Evolutionary conservation across 1,140 invertebrate genomes (phyloP), one percentile per base, ranked within the genome.

Genomic region (Cotesia glomerata): DNA sequence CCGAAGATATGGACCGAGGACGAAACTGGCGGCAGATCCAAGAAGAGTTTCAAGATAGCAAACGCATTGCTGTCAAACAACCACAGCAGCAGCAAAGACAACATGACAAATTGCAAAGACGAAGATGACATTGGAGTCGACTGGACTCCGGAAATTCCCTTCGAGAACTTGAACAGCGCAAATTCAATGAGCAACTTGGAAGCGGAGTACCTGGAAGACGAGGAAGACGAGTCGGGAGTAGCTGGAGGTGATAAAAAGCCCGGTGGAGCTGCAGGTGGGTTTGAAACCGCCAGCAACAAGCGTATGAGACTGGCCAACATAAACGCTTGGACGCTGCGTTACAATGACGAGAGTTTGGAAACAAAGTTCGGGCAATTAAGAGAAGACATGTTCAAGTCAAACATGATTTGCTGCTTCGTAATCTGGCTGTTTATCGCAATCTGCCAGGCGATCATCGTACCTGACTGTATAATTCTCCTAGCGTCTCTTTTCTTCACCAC

Each of bases 311-410:
- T 92, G 11, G 94, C 95, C 26, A 95, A 98, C 85, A 93, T 98
- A 74, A 92, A 93, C 79, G 87, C 92, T 3, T 95, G 96, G 92
- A 94, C 94, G 2, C 88, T 98, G 14, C 91, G 93, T 64, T 98
- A 98, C 83, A 93, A 93, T 54, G 92, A 95, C 65, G 82, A 87
- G 18, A 89, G 90, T 36, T 87, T 93, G 73, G 94, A 95, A 82
- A 86, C 88, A 13, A 92, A 92, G 92, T 98, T 97, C 85, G 93
- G 92, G 63, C 91, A 94, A 79, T 87, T 97, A n/a, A 91, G 94
- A 70, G 96, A 97, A 85, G 95, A 95, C 77, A 96, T 97, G 91
- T 97, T 97, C 87, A 96, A 95, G 80, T 97, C 95, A 4, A 97
- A 98, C 83, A 94, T 97, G 89, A 90, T 95, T 77, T 98, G 95